Evolutionary conservation across 2,113 vertebrate species (phyloP).

Genomic region (Garra rufa): DNA sequence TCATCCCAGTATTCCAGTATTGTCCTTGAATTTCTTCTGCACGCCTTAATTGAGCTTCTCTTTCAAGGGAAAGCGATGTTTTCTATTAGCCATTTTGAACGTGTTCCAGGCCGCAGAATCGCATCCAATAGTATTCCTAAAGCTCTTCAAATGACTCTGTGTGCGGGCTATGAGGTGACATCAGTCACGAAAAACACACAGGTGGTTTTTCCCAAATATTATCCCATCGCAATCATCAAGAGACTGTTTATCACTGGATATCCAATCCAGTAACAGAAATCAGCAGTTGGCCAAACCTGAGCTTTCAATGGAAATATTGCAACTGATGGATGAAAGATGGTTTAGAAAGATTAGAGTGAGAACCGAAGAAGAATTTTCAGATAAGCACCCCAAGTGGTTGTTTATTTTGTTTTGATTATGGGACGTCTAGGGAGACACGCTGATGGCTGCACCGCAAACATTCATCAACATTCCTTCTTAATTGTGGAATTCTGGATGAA

Average conservation of each 20-base stretch:
- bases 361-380: constrained; percentile 54
- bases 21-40: constrained; percentile 19
- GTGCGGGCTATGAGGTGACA: constrained; percentile 65
- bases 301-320: constrained; percentile 47
- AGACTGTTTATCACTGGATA: constrained; percentile 66
- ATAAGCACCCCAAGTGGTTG: constrained; percentile 68
- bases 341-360: constrained; percentile 53
- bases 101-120: constrained; percentile 58
- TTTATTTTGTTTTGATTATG: constrained; percentile 77
- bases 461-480: constrained; percentile 74
- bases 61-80: constrained; percentile 43
- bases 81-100: constrained; percentile 60
- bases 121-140: constrained; percentile 60
- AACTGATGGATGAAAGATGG: constrained; percentile 43
- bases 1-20: constrained; percentile 38
- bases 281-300: constrained; percentile 58
- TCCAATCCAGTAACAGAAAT: constrained; percentile 65
- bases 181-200: constrained; percentile 59
- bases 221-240: constrained; percentile 69
- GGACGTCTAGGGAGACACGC: constrained; percentile 67
- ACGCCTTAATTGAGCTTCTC: constrained; percentile 44
- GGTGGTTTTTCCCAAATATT: constrained; percentile 65
- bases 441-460: constrained; percentile 69
- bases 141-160: constrained; percentile 67
- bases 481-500: constrained; percentile 78